These are phyloP conservation scores for Danio albolineatus DNA, from an alignment of 2,797 vertebrate genomes.

Conservation along the genomic window DNA sequence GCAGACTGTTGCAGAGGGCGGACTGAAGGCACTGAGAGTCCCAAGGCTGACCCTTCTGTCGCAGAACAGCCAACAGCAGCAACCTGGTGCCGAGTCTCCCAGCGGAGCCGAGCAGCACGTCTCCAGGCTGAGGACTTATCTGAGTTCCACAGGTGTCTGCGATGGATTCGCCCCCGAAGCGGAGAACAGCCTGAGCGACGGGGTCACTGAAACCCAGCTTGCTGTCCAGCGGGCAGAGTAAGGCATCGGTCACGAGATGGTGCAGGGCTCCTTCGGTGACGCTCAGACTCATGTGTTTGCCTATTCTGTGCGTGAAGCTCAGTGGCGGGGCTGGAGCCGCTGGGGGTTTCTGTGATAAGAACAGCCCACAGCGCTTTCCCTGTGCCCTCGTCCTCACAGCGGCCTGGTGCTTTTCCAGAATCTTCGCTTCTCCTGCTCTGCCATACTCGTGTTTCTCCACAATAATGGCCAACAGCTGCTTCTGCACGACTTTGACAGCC, in stretches of 20 bases:
- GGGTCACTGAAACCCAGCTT: constrained; percentile 35
- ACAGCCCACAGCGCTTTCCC: constrained; percentile 54
- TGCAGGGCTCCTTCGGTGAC: constrained; percentile 54
- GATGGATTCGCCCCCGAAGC: constrained; percentile 57
- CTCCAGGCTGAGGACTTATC: constrained; percentile 51
- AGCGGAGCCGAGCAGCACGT: constrained; percentile 48
- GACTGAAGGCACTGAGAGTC: constrained; percentile 26
- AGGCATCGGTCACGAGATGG: constrained; percentile 47
- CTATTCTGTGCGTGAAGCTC: constrained; percentile 51
- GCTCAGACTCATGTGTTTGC: constrained; percentile 47
- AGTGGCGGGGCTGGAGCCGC: background rate
- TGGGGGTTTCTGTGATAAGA: constrained; percentile 33
- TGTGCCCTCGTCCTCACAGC: constrained; percentile 58
- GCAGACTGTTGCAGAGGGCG: constrained; percentile 46
- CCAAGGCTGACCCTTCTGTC: constrained; percentile 47
- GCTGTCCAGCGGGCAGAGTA: constrained; percentile 59
- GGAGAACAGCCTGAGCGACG: constrained; percentile 7
- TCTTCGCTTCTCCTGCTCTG: constrained; percentile 66
- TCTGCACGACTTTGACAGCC: constrained; percentile 48
- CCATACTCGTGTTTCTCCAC: constrained; percentile 55
- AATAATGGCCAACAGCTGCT: constrained; percentile 45
- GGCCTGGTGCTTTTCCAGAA: constrained; percentile 61
- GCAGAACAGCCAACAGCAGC: constrained; percentile 60
- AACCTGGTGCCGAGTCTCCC: constrained; percentile 55
- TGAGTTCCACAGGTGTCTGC: constrained; percentile 32